Evolutionary conservation across 2,797 vertebrate species (phyloP).

Genomic region (Enteromius anoplus): DNA sequence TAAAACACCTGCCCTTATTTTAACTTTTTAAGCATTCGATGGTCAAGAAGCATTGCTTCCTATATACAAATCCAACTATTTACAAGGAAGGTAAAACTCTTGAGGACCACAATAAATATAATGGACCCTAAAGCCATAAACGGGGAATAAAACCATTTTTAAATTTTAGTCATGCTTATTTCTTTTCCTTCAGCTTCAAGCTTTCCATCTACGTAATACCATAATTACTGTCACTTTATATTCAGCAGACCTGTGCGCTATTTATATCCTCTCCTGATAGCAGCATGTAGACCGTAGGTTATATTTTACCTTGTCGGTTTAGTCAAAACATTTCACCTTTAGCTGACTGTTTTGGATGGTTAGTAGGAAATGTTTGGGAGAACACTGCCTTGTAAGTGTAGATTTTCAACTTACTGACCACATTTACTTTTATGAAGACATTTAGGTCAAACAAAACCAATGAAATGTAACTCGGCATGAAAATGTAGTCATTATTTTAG

Average conservation of each 20-base stretch:
- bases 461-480: background rate
- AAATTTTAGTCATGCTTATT: slow-evolving; percentile 12
- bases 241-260: slow-evolving; percentile 35
- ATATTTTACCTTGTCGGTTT: slow-evolving; percentile 37
- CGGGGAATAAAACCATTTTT: slow-evolving; percentile 13
- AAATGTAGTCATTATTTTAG: background rate
- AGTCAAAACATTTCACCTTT: slow-evolving; percentile 38
- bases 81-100: too few relatives aligned
- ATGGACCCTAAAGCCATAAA: background rate
- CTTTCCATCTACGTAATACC: slow-evolving; percentile 31
- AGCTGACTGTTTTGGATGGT: slow-evolving; percentile 10
- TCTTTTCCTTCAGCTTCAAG: slow-evolving; percentile 20
- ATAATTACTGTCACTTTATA: slow-evolving; percentile 46
- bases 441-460: slow-evolving; percentile 11
- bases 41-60: background rate
- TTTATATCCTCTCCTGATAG: slow-evolving; percentile 36
- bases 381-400: background rate
- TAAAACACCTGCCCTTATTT: slow-evolving; percentile 20
- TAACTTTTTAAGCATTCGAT: background rate
- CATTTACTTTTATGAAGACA: background rate
- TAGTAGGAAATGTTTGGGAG: background rate
- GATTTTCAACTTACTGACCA: background rate
- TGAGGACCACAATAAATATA: slow-evolving; percentile 1
- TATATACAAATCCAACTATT: too few relatives aligned
- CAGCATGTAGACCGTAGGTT: slow-evolving; percentile 29